phyloP scores from a whole-genome alignment of 2,888 invertebrate genomes.

The Drosophila kuntzei region DNA sequence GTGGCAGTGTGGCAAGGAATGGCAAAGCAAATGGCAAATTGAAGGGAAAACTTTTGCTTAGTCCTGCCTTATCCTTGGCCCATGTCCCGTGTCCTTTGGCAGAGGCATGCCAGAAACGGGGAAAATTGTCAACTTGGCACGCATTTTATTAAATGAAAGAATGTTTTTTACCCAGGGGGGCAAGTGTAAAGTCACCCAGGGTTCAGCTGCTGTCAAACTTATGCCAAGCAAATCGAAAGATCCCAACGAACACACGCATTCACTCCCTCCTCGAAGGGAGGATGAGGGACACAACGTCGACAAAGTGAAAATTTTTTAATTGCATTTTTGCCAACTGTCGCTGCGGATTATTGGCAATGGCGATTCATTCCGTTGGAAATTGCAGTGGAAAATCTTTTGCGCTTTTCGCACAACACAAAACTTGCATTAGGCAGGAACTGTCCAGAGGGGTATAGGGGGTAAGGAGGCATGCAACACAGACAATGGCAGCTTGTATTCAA shows the following conservation, averaged over 20 bases:
- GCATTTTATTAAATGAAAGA: constrained; percentile 81
- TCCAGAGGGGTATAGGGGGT: not conserved
- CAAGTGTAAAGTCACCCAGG: constrained; percentile 30
- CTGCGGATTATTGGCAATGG: constrained; percentile 75
- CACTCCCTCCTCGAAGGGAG: not conserved
- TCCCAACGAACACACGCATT: constrained; percentile 30
- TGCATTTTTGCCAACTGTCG: constrained; percentile 81
- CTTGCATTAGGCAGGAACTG: constrained; percentile 61
- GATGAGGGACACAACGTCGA: constrained; percentile 38
- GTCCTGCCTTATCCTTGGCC: constrained; percentile 35
- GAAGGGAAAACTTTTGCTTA: constrained; percentile 44
- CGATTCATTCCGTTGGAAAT: constrained; percentile 76
- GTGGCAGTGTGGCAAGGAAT: constrained; percentile 35
- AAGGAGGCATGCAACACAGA: constrained; percentile 5
- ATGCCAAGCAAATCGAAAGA: constrained; percentile 76
- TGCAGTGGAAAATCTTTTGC: constrained; percentile 64
- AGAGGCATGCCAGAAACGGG: constrained; percentile 16
- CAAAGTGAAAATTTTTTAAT: constrained; percentile 80
- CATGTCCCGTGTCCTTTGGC: constrained; percentile 19
- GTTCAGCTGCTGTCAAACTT: constrained; percentile 72
- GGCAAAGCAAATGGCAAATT: constrained; percentile 38
- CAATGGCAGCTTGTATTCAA: constrained; percentile 48
- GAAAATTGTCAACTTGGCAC: constrained; percentile 81
- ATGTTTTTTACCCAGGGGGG: constrained; percentile 57
- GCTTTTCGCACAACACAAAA: constrained; percentile 61